Evolutionary conservation across 2,888 invertebrate species (phyloP), one percentile per base, ranked within the genome.

Genomic region (Frankliniella fusca): DNA sequence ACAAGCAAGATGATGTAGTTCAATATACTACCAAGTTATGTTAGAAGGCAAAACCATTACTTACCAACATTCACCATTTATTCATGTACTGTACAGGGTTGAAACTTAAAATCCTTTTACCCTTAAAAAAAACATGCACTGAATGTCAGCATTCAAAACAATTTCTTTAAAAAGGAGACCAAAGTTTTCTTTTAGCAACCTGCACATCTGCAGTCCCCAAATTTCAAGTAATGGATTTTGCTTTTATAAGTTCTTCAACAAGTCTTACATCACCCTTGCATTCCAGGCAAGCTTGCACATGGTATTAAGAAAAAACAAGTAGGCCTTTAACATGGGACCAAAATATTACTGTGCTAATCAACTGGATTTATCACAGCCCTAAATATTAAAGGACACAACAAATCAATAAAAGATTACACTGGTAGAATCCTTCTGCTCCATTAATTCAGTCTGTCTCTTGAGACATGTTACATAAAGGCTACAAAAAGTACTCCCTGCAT

Each of bases 21-120:
- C 61, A 61, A 61, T 61, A 0, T 61, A n/a, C 70, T 70, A n/a
- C 23, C 70, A 65, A 23, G 70, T 23, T 23, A 76, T 27, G 70
- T 76, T 76, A 76, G 12, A 76, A 76, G 27, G 27, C 70, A 76
- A 76, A 38, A 76, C 27, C 70, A 27, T 76, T 76, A 76, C 70
- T 76, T 76, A 76, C 70, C 70, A 76, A 76, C 12, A 23, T 27
- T 76, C 70, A 76, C 70, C 70, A 76, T 23, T 11, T 12, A 27
- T 12, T 27, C 23, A 76, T 76, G 54, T 54, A 54, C 54, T 54
- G 54, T 61, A 20, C 61, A 61, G 38, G 38, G 38, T 61, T 61
- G 61, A 61, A n/a, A 18, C 61, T 61, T 61, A n/a, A 18, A 61
- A 76, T 76, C 27, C n/a, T 27, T 27, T 76, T 23, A 61, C 70